Evolutionary conservation across 1,140 invertebrate species (phyloP), one percentile per base, ranked within the genome.

Genomic region (Drosophila lacertosa): DNA sequence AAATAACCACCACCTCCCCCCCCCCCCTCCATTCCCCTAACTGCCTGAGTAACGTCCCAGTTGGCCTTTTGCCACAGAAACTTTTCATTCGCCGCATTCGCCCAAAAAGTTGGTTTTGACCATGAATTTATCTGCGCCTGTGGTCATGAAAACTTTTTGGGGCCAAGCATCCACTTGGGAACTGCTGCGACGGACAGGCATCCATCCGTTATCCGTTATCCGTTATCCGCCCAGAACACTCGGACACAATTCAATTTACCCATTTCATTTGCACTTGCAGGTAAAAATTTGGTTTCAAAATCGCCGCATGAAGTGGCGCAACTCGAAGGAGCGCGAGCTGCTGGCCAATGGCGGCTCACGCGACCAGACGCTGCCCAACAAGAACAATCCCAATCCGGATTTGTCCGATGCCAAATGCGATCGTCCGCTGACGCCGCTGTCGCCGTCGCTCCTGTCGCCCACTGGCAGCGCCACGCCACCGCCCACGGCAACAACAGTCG

Each of bases 241-340:
- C n/a, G 53, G 65, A 64, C 51, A 70, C 4, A 18, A 48, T 73
- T 63, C 50, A 74, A 69, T 69, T 75, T 73, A 86, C 70, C 59
- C 76, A 88, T 79, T 79, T 75, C 55, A 77, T 62, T 64, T 29
- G 22, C 37, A 90, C 80, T 94, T 93, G 11, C 93, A 98, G 97
- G 97, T 98, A 62, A 98, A 98, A 93, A 98, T 98, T 66, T 98
- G 97, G 97, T 98, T 98, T 91, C 97, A 98, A 94, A 98, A 98
- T 90, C 94, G 97, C 0, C 94, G 97, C 48, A 98, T 98, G 97
- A 98, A 98, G 91, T 98, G 97, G 97, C 93, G 98, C 6, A 99
- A 99, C 91, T 98, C 97, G 6, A 99, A 99, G 92, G 98, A 99
- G 91, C 93, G 98, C 13, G 98, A 99, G 92, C 93, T 99, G 0